Conservation (phyloP, 2,113 vertebrate species). For the Ciconia stormi region DNA sequence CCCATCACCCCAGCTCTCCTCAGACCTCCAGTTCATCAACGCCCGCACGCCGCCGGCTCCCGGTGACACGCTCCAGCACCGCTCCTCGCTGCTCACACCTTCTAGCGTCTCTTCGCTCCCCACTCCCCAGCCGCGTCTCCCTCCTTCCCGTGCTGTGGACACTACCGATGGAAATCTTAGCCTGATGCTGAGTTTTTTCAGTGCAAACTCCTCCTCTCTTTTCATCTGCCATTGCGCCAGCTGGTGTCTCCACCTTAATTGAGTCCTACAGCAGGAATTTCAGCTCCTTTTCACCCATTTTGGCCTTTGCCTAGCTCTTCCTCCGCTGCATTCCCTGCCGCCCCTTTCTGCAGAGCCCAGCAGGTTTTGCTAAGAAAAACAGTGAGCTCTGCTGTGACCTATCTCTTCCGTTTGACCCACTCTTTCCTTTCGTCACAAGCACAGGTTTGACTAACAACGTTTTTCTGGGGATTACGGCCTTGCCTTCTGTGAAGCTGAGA, state of each 20-base stretch:
- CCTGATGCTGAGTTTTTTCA: not conserved
- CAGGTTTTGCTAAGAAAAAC: not conserved
- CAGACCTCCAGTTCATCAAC: not conserved
- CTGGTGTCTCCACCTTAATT: rapidly evolving
- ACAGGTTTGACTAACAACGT: not conserved
- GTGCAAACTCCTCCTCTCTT: not conserved
- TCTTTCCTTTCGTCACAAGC: not conserved
- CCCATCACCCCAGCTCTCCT: not conserved
- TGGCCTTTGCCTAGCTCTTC: not conserved
- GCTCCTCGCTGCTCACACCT: not conserved
- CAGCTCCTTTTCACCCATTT: not conserved
- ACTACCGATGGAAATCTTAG: not conserved
- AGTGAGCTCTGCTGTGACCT: not conserved
- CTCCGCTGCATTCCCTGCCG: not conserved
- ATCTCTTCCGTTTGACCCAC: not conserved
- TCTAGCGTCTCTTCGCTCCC: not conserved
- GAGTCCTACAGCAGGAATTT: not conserved
- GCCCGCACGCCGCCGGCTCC: rapidly evolving
- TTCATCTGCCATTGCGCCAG: not conserved
- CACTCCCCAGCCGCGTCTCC: not conserved
- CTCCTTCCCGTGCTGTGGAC: not conserved
- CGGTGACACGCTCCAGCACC: not conserved
- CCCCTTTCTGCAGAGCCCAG: not conserved
- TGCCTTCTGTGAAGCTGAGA: not conserved
- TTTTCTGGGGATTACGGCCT: not conserved